A percentile compares a stretch with the other conserved stretches of the same genome.
These are phyloP conservation scores for Caloenas nicobarica DNA, from an alignment of 2,113 vertebrate species.

Conservation along the genomic window DNA sequence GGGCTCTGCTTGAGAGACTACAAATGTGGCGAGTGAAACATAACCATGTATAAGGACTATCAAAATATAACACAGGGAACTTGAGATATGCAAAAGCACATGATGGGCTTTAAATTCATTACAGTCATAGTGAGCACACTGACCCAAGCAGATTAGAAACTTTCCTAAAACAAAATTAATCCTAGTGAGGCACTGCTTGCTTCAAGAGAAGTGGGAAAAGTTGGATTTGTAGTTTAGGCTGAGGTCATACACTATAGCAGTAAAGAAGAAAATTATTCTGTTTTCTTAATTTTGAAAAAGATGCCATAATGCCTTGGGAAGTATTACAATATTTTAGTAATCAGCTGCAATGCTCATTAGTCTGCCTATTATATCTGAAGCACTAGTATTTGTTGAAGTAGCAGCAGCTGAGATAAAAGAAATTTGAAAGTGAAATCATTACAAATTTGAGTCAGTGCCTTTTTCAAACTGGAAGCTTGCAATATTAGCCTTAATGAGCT, in stretches of 20 bases:
- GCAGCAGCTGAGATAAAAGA: slow-evolving; percentile 79
- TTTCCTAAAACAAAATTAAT: slow-evolving; percentile 9
- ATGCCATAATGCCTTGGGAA: slow-evolving; percentile 74
- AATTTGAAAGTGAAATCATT: slow-evolving; percentile 79
- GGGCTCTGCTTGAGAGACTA: not conserved
- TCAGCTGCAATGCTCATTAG: slow-evolving; percentile 79
- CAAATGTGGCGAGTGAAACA: not conserved
- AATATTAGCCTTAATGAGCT: slow-evolving; percentile 75
- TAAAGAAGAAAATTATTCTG: slow-evolving; percentile 35
- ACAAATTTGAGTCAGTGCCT: slow-evolving; percentile 70
- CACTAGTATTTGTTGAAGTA: slow-evolving; percentile 76
- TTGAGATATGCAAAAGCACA: not conserved
- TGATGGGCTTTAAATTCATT: not conserved
- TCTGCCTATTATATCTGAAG: slow-evolving; percentile 74
- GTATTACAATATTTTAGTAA: slow-evolving; percentile 75
- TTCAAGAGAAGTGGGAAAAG: slow-evolving; percentile 29
- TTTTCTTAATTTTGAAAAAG: slow-evolving; percentile 65
- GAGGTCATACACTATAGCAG: slow-evolving; percentile 38
- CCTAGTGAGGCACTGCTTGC: not conserved
- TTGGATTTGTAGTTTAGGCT: slow-evolving; percentile 25
- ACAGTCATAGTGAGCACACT: not conserved
- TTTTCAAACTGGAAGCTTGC: slow-evolving; percentile 61
- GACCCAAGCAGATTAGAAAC: slow-evolving; percentile 46
- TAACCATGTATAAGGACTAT: not conserved
- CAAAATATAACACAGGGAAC: not conserved